Evolutionary conservation across 2,888 invertebrate genomes (phyloP).

Genomic region (Muscina levida): DNA sequence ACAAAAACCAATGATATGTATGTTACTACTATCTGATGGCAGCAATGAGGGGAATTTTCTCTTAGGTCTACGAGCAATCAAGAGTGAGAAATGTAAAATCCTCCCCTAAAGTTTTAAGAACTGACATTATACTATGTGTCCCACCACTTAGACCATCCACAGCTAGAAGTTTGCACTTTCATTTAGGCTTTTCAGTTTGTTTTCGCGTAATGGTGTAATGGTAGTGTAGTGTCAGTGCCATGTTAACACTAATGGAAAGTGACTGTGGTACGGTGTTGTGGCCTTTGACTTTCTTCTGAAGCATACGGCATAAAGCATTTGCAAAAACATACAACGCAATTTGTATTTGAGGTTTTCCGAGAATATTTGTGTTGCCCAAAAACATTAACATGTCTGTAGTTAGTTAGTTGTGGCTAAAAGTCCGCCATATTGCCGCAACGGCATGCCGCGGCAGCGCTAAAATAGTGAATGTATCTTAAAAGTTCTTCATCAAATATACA

Average conservation of each 20-base stretch:
- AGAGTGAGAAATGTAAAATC: slow-evolving; percentile 13
- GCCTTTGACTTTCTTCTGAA: not conserved
- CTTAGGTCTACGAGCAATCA: not conserved
- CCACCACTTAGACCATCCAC: not conserved
- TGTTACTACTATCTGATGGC: too few relatives aligned
- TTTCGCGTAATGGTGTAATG: not conserved
- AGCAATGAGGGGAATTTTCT: not conserved
- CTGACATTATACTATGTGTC: not conserved
- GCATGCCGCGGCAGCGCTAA: not conserved
- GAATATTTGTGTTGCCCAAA: slow-evolving; percentile 39
- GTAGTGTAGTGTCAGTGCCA: not conserved
- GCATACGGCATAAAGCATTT: not conserved
- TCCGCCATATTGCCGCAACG: not conserved
- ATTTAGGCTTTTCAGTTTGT: not conserved
- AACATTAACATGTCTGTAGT: not conserved
- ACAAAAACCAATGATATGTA: too few relatives aligned
- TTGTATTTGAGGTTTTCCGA: slow-evolving; percentile 45
- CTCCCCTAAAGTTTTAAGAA: slow-evolving; percentile 4
- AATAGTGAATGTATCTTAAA: slow-evolving; percentile 24
- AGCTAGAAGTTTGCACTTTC: not conserved
- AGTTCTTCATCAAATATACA: slow-evolving; percentile 19
- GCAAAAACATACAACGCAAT: slow-evolving; percentile 42
- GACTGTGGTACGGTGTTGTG: not conserved
- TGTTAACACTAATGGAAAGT: slow-evolving; percentile 18
- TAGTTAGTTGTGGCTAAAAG: too few relatives aligned